Evolutionary conservation across 2,797 vertebrate genomes (phyloP), one percentile per base, ranked within the genome.

Genomic region (Trachurus trachurus): DNA sequence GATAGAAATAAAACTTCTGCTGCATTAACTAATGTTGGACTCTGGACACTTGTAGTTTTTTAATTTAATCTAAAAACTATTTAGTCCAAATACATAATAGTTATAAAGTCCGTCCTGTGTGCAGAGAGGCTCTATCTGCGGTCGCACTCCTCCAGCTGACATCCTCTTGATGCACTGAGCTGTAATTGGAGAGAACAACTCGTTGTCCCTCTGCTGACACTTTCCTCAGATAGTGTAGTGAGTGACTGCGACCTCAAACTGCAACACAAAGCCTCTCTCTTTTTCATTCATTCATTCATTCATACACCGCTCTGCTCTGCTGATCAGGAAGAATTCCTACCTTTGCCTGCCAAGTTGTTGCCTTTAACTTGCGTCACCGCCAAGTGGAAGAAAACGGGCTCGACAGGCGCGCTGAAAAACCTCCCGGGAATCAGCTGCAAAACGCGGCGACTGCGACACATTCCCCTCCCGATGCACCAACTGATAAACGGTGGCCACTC

Each of bases 261-360:
- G 15, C 34, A 12, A 34, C 21, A 60, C 65, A 74, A 60, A 50
- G 62, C 40, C 19, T 62, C 53, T 39, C 40, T 57, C 6, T 72
- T 26, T 26, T 26, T 26, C 26, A 26, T 76, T 64, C 82, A 68
- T 26, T 26, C 26, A 26, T 76, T 64, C 82, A 68, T 80, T 58
- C 63, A 71, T 29, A 4, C 52, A 16, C 37, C 17, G 22, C 42
- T 69, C 61, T 22, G 67, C 71, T 73, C 78, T 19, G 71, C 6
- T 57, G 64, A 80, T 49, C 69, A n/a, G 29, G 22, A 61, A 69
- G 39, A 81, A 85, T 62, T 63, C 82, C 64, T 77, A 87, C 87
- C 86, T 26, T 86, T 57, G 34, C 49, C 56, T 84, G 84, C 87
- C 80, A 89, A 86, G 74, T 80, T 60, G 70, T 39, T 72, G 66